Conservation (phyloP, 2,888 invertebrate species). For the Microctonus brassicae region DNA sequence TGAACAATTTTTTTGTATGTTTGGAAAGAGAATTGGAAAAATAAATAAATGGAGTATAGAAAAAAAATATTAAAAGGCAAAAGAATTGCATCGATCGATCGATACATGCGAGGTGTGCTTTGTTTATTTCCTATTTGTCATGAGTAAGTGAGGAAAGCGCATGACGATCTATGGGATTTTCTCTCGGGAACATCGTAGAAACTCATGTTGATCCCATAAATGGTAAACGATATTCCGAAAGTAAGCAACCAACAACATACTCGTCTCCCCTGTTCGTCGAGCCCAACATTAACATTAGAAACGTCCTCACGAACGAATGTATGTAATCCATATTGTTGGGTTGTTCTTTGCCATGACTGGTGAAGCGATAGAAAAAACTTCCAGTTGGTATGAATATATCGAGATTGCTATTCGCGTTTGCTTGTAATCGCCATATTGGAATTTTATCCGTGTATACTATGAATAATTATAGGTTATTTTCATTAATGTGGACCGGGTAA, state of each 20-base stretch:
- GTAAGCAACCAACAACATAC: constrained; percentile 43
- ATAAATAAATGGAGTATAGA: too few relatives aligned
- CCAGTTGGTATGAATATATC: constrained; percentile 9
- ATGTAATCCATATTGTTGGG: constrained; percentile 39
- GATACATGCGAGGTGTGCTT: constrained; percentile 5
- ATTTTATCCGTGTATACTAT: constrained; percentile 5
- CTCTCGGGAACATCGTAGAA: constrained; percentile 31
- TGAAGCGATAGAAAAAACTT: constrained; percentile 38
- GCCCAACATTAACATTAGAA: constrained; percentile 44
- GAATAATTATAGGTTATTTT: constrained; percentile 22
- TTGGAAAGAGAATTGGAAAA: too few relatives aligned
- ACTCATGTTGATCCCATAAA: constrained; percentile 40
- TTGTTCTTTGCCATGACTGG: constrained; percentile 31
- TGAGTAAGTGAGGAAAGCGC: constrained; percentile 26
- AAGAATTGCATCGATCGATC: background rate
- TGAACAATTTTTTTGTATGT: too few relatives aligned
- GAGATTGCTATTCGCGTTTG: constrained; percentile 5
- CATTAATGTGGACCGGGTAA: too few relatives aligned
- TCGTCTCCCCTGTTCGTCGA: constrained; percentile 25
- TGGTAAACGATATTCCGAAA: constrained; percentile 48
- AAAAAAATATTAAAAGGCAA: too few relatives aligned
- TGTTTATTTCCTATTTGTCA: constrained; percentile 18
- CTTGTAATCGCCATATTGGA: constrained; percentile 6
- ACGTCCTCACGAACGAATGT: constrained; percentile 36
- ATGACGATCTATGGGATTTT: constrained; percentile 25